phyloP scores from a whole-genome alignment of 2,113 vertebrate species.

The Motacilla alba region DNA sequence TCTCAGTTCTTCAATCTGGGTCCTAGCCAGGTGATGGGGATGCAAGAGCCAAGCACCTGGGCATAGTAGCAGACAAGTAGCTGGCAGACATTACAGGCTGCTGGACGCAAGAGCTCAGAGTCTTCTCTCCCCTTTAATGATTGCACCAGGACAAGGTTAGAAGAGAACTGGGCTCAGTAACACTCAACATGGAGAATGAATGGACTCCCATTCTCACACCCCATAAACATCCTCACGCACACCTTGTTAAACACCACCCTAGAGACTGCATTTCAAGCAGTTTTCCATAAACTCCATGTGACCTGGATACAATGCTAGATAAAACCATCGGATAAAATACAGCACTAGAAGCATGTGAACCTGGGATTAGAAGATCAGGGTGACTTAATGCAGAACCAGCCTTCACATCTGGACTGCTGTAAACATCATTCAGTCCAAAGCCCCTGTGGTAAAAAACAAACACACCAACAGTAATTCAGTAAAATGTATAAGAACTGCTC shows the following conservation, averaged over 20 bases:
- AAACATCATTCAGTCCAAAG: neutral
- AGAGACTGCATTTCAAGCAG: conserved; percentile 28
- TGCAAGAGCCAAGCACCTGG: neutral
- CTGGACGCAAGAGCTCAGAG: neutral
- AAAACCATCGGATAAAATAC: neutral
- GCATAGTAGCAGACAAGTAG: neutral
- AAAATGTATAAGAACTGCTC: neutral
- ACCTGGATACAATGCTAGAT: conserved; percentile 24
- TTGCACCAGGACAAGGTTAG: neutral
- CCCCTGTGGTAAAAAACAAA: neutral
- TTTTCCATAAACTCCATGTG: conserved; percentile 37
- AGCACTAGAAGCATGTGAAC: neutral
- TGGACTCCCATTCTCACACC: conserved; percentile 42
- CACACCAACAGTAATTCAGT: neutral
- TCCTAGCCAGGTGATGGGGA: neutral
- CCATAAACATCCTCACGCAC: conserved; percentile 44
- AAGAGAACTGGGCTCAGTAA: conserved; percentile 11
- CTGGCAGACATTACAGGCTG: neutral
- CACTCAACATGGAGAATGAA: neutral
- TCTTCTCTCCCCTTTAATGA: neutral
- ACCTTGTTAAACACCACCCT: conserved; percentile 44
- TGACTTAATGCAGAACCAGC: conserved; percentile 25
- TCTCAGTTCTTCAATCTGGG: neutral
- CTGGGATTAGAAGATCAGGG: conserved; percentile 42
- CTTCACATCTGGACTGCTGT: conserved; percentile 29